These are phyloP conservation scores for Callitettix versicolor DNA, from an alignment of 1,140 invertebrate species.

Conservation along the genomic window DNA sequence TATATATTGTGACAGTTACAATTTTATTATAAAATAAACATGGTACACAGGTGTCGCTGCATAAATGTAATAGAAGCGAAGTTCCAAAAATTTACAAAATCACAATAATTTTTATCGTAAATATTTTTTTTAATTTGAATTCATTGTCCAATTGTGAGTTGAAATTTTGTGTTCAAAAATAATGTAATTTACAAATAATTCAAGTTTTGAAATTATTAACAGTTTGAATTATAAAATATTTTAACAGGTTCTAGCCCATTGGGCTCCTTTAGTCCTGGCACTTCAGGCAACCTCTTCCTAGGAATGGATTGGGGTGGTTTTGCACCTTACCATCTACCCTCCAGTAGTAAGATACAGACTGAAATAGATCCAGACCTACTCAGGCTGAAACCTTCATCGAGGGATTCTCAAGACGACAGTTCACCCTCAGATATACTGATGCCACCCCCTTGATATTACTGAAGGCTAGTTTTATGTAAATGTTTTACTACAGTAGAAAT, in stretches of 20 bases:
- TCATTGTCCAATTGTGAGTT: too few species aligned
- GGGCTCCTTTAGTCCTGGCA: constrained; percentile 17
- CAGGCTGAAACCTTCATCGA: constrained; percentile 16
- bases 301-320: constrained; percentile 20
- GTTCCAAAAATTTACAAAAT: too few species aligned
- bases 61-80: too few species aligned
- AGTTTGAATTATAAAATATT: neutral
- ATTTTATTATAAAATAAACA: too few species aligned
- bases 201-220: neutral
- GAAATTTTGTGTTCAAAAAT: neutral
- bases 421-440: too few species aligned
- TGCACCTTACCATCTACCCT: constrained; percentile 2
- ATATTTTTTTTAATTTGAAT: too few species aligned
- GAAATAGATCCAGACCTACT: constrained; percentile 22
- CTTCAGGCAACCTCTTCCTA: constrained; percentile 16
- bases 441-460: too few species aligned
- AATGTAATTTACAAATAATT: neutral
- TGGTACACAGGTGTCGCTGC: too few species aligned
- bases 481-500: too few species aligned
- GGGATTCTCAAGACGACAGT: neutral
- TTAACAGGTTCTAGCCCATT: constrained; percentile 4
- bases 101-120: too few species aligned
- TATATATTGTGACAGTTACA: too few species aligned
- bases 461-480: too few species aligned
- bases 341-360: constrained; percentile 14